phyloP scores from a whole-genome alignment of 1,140 invertebrate species.

The Laodelphax striatellus region DNA sequence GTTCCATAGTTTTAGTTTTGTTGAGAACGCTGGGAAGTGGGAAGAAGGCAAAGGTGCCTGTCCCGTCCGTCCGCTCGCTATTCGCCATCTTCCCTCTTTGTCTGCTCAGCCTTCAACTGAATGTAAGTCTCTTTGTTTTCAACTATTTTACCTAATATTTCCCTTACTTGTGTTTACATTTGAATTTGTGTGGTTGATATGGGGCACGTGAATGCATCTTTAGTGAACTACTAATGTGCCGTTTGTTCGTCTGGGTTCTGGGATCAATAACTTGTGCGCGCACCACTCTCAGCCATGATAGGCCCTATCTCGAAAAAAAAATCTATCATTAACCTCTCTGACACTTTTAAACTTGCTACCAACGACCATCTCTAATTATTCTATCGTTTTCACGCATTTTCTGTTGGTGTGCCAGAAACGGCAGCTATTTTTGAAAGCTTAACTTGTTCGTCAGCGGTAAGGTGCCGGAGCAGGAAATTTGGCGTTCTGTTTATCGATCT shows the following conservation, averaged over 20 bases:
- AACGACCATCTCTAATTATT: not conserved
- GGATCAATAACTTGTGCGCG: not conserved
- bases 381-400: not conserved
- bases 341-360: not conserved
- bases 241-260: not conserved
- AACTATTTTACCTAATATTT: not conserved
- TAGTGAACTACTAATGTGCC: not conserved
- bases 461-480: not conserved
- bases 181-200: not conserved
- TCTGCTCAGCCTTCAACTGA: not conserved
- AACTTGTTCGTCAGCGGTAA: no score
- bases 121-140: not conserved
- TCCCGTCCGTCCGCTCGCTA: not conserved
- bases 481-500: not conserved
- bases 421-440: no score
- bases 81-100: not conserved
- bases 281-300: not conserved
- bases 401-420: not conserved
- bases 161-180: not conserved
- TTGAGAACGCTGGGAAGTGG: slow-evolving; percentile 1
- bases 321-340: not conserved
- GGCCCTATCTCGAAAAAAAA: no score
- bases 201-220: not conserved
- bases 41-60: not conserved
- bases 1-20: no score